Evolutionary conservation across 2,113 vertebrate genomes (phyloP).

Genomic region (Rynchops niger): DNA sequence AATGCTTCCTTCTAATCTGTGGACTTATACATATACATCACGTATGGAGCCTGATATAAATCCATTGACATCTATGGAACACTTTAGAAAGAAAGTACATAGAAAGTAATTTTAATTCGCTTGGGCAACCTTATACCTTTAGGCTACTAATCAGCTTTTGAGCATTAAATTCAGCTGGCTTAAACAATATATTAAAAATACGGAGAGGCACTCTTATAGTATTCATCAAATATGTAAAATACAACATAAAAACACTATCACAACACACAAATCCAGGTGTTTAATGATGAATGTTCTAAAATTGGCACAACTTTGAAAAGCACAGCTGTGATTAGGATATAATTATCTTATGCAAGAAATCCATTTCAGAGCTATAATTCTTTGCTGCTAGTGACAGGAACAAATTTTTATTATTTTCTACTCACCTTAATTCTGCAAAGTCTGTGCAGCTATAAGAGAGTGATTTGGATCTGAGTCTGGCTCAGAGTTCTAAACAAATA

Average conservation of each 20-base stretch:
- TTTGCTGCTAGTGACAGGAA: neutral
- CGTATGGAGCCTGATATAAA: neutral
- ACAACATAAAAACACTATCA: neutral
- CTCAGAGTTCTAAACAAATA: neutral
- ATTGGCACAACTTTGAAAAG: slow-evolving; percentile 20
- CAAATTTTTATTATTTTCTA: slow-evolving; percentile 33
- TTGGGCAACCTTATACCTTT: neutral
- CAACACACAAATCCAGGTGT: neutral
- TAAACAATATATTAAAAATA: neutral
- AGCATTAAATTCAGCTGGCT: neutral
- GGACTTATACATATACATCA: neutral
- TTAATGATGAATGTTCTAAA: neutral
- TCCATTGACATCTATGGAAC: neutral
- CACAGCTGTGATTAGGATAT: slow-evolving; percentile 17
- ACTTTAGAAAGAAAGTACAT: too few relatives aligned
- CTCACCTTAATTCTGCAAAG: neutral
- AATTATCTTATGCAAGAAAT: slow-evolving; percentile 26
- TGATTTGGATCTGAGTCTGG: neutral
- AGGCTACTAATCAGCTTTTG: slow-evolving; percentile 15
- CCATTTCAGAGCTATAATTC: slow-evolving; percentile 12
- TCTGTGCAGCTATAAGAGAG: neutral
- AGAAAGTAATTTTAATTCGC: slow-evolving; percentile 1
- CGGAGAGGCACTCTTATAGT: neutral
- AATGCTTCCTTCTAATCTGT: neutral
- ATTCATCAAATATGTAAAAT: slow-evolving; percentile 34